Evolutionary conservation across 1,140 invertebrate species (phyloP), one percentile per base, ranked within the genome.

Genomic region (Popillia japonica): DNA sequence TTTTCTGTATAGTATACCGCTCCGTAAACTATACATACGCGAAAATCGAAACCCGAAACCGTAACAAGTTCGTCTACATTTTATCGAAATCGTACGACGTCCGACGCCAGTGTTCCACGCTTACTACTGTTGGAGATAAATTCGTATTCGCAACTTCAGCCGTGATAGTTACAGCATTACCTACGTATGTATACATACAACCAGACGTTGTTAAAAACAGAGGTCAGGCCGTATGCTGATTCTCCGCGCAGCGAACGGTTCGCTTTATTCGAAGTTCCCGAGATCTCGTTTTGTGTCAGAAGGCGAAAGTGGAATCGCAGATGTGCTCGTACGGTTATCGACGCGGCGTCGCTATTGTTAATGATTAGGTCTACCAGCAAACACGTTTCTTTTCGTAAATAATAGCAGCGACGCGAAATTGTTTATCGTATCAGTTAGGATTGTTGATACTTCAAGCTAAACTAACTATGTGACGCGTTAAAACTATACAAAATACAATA

Each of bases 71-170:
- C 14, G 11, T 17, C 14, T 55, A 55, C 48, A 55, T 55, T 17
- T 55, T 55, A 55, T 55, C 48, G 48, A 55, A 34, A 55, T 55
- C 48, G 48, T 34, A 34, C 27, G 27, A 34, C 48, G 48, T 55
- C 14, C 6, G 48, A 6, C 27, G 27, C 27, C 27, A 34, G 27
- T 34, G 27, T 34, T 34, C 27, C 4, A 34, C 27, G 27, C 4
- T 34, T 34, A 34, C 27, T 34, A 34, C 27, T 34, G 4, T 4
- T 34, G 27, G 27, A 34, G 27, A 55, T 55, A n/a, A 17, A 55
- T n/a, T 55, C 14, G 14, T 55, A 14, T 10, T 48, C 10, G 44
- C n/a, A 11, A n/a, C 44, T 3, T 14, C 17, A 55, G 48, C 17
- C n/a, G 48, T 17, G 14, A n/a, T 55, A 55, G 48, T 17, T 55